phyloP scores from a whole-genome alignment of 2,113 vertebrate species.

The Coregonus clupeaformis region DNA sequence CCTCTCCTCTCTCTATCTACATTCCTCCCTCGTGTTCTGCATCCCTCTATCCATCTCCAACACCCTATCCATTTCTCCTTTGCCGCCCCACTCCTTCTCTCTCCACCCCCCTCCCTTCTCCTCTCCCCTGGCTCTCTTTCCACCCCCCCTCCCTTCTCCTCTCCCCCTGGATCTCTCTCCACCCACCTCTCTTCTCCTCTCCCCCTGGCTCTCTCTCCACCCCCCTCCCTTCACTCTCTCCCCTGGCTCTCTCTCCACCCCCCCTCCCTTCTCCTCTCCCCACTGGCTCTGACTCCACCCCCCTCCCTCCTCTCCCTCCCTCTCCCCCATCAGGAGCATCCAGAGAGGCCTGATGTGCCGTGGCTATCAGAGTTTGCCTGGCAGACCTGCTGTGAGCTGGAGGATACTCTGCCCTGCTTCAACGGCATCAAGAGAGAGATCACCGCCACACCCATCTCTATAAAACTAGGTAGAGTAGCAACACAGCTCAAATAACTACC shows the following conservation, averaged over 20 bases:
- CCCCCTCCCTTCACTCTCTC: background rate
- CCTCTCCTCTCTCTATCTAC: no score
- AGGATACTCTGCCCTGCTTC: constrained; percentile 73
- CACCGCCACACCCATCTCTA: constrained; percentile 58
- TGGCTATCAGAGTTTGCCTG: constrained; percentile 72
- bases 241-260: background rate
- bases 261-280: background rate
- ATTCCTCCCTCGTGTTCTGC: no score
- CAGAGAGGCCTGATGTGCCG: constrained; percentile 67
- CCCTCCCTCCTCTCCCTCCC: background rate
- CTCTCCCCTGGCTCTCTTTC: background rate
- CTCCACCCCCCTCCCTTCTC: background rate
- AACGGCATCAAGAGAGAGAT: constrained; percentile 70
- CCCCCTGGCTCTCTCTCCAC: background rate
- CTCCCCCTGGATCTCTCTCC: background rate
- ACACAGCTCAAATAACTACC: no score
- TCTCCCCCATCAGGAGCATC: constrained; percentile 52
- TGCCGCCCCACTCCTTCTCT: no score
- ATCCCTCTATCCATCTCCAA: no score
- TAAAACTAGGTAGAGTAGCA: constrained; percentile 68
- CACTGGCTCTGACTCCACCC: background rate
- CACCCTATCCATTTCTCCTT: no score
- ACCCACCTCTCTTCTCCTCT: background rate
- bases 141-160: background rate
- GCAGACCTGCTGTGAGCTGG: constrained; percentile 77